Conservation (phyloP, 2,888 invertebrate genomes). For the Crematogaster levior region DNA sequence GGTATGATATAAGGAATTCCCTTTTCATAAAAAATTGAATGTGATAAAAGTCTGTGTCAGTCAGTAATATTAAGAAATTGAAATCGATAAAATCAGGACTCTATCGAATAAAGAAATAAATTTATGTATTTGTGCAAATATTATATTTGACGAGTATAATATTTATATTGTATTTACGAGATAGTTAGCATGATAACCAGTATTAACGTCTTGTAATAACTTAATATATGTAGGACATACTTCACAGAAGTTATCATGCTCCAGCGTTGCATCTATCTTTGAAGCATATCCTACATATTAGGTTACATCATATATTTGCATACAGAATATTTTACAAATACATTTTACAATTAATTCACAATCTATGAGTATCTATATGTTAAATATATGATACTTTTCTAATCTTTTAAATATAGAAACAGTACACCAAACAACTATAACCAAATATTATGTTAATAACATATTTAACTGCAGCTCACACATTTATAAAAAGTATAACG, state of each 20-base stretch:
- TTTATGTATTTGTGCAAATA: slow-evolving; percentile 30
- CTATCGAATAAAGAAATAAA: slow-evolving; percentile 31
- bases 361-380: slow-evolving; percentile 46
- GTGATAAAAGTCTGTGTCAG: slow-evolving; percentile 46
- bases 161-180: slow-evolving; percentile 18
- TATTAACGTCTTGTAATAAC: slow-evolving; percentile 54
- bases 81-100: slow-evolving; percentile 25
- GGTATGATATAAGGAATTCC: slow-evolving; percentile 42
- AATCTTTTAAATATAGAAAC: slow-evolving; percentile 36
- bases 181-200: slow-evolving; percentile 42
- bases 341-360: slow-evolving; percentile 34
- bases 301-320: slow-evolving; percentile 25
- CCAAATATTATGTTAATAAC: slow-evolving; percentile 29
- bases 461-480: slow-evolving; percentile 41
- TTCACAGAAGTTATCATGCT: slow-evolving; percentile 6
- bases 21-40: slow-evolving; percentile 45
- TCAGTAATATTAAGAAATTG: slow-evolving; percentile 17
- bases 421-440: not conserved
- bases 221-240: slow-evolving; percentile 6
- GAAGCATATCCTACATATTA: slow-evolving; percentile 12
- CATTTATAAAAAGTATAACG: slow-evolving; percentile 36
- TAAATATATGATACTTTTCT: slow-evolving; percentile 44
- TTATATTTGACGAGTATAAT: slow-evolving; percentile 21
- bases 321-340: slow-evolving; percentile 41
- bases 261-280: not conserved